Percentiles rank a stretch among this genome's conserved stretches.
Evolutionary conservation across 2,113 vertebrate species (phyloP).

Genomic region (Oncorhynchus keta): DNA sequence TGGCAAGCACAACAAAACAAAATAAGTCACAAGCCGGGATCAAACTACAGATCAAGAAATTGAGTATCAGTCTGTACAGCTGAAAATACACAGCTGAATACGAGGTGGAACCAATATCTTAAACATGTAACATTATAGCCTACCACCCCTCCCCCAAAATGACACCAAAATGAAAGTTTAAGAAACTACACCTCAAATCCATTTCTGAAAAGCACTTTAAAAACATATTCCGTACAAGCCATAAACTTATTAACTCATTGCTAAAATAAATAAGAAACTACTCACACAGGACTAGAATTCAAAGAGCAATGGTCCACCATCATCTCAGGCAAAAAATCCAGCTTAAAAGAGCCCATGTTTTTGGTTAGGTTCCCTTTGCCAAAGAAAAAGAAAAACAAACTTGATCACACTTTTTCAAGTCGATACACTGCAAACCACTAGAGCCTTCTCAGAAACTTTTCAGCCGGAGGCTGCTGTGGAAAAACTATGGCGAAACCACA

Average conservation of each 20-base stretch:
- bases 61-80: neutral
- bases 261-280: slow-evolving; percentile 48
- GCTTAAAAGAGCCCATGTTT: slow-evolving; percentile 94
- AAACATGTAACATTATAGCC: neutral
- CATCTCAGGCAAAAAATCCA: slow-evolving; percentile 99
- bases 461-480: slow-evolving; percentile 7
- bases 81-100: neutral
- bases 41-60: neutral
- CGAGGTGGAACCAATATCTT: too few relatives aligned
- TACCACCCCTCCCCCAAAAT: too few relatives aligned
- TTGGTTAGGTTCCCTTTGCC: slow-evolving; percentile 52
- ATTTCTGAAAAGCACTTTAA: neutral
- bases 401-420: slow-evolving; percentile 1
- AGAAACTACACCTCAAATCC: neutral
- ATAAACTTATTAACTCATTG: neutral
- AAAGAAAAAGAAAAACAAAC: slow-evolving; percentile 2
- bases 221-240: too few relatives aligned
- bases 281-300: slow-evolving; percentile 93
- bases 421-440: neutral
- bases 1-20: too few relatives aligned
- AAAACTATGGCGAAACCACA: slow-evolving; percentile 17
- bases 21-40: too few relatives aligned
- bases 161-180: neutral
- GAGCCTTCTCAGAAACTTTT: neutral
- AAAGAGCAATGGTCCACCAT: slow-evolving; percentile 99